phyloP scores from a whole-genome alignment of 2,888 invertebrate genomes.

The Synergus laeviventris region DNA sequence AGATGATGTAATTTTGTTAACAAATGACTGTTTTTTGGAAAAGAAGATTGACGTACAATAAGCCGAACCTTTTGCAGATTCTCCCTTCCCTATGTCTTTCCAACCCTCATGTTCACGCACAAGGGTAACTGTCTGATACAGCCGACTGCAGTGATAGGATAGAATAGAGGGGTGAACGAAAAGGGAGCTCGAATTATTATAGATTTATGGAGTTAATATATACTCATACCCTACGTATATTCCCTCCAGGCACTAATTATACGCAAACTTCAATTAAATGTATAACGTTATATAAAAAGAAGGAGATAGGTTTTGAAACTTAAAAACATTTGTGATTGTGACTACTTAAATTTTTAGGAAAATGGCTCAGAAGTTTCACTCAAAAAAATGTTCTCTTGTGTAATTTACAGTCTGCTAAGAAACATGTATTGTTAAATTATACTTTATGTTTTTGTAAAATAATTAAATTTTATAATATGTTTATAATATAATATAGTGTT shows the following conservation, averaged over 20 bases:
- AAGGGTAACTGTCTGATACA: conserved; percentile 40
- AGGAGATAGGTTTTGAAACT: no score
- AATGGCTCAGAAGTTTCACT: no score
- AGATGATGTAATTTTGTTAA: neutral
- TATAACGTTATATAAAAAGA: no score
- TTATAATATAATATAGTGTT: no score
- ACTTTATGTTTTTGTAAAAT: no score
- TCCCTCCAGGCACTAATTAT: conserved; percentile 27
- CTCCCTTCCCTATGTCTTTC: conserved; percentile 36
- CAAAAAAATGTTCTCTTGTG: no score
- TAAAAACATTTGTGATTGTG: no score
- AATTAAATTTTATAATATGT: no score
- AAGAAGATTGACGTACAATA: conserved; percentile 12
- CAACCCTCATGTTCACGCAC: conserved; percentile 39
- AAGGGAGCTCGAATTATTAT: conserved; percentile 39
- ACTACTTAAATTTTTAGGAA: no score
- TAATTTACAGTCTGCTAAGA: no score
- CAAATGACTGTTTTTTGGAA: conserved; percentile 8
- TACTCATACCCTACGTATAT: conserved; percentile 14
- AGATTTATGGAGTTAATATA: conserved; percentile 40
- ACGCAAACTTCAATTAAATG: conserved; percentile 11
- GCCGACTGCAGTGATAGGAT: conserved; percentile 40
- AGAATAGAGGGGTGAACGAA: conserved; percentile 37
- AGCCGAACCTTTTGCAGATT: conserved; percentile 36
- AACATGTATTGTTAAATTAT: no score